Evolutionary conservation across 2,113 vertebrate species (phyloP).

Genomic region (Platycercus adscitus): DNA sequence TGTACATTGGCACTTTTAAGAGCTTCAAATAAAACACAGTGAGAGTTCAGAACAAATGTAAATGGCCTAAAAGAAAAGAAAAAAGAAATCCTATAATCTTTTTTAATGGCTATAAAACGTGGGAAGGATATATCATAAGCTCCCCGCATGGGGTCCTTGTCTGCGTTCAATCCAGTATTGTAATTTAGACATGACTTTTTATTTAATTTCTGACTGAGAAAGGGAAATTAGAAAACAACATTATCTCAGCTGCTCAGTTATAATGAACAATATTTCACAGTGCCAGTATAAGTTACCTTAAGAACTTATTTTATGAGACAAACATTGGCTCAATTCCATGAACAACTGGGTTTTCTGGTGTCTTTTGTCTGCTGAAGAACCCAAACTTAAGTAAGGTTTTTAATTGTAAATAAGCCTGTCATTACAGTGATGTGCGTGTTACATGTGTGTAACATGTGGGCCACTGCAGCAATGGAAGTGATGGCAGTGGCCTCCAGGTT

Average conservation of each 20-base stretch:
- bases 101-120: slow-evolving; percentile 80
- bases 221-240: slow-evolving; percentile 85
- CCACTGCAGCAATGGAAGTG: neutral
- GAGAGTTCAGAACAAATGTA: slow-evolving; percentile 83
- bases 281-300: slow-evolving; percentile 81
- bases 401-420: slow-evolving; percentile 48
- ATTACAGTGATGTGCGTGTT: fast-evolving
- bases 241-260: slow-evolving; percentile 81
- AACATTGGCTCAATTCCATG: slow-evolving; percentile 64
- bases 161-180: slow-evolving; percentile 82
- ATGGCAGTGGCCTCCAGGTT: neutral
- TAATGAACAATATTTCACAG: slow-evolving; percentile 85
- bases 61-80: slow-evolving; percentile 80
- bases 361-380: slow-evolving; percentile 56
- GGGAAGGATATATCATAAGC: slow-evolving; percentile 80
- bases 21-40: slow-evolving; percentile 78
- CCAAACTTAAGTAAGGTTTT: slow-evolving; percentile 56
- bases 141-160: slow-evolving; percentile 80
- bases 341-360: slow-evolving; percentile 43
- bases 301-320: slow-evolving; percentile 79
- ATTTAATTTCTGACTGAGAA: slow-evolving; percentile 88
- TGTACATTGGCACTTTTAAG: slow-evolving; percentile 80
- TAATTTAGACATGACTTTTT: slow-evolving; percentile 88
- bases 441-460: neutral
- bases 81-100: slow-evolving; percentile 73